A percentile compares a stretch with the other conserved stretches of the same genome.
Evolutionary conservation across 1,140 invertebrate genomes (phyloP).

Genomic region (Cydia pomonella): DNA sequence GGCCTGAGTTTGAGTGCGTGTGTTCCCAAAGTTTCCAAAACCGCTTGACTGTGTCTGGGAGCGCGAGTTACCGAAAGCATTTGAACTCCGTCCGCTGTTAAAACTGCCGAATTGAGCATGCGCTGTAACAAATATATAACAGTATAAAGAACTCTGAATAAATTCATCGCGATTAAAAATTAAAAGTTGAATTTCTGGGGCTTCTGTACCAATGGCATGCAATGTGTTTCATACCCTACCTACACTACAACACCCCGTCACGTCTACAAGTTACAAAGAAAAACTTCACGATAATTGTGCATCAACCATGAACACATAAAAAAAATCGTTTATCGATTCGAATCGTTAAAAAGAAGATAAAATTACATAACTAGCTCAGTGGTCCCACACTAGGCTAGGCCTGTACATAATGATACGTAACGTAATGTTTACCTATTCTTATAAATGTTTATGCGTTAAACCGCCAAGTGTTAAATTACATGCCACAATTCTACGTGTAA

Average conservation of each 20-base stretch:
- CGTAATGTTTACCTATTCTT: background rate
- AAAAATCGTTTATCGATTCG: too few relatives aligned
- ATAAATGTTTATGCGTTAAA: background rate
- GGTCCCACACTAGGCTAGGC: too few relatives aligned
- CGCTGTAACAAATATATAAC: slow-evolving; percentile 37
- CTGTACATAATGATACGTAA: background rate
- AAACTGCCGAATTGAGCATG: slow-evolving; percentile 46
- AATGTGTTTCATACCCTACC: background rate
- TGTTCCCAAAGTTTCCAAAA: slow-evolving; percentile 5
- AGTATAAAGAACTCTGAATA: background rate
- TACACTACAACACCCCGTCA: background rate
- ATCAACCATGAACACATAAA: too few relatives aligned
- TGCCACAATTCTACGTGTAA: background rate
- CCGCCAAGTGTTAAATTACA: slow-evolving; percentile 3
- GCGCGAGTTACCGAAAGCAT: slow-evolving; percentile 16
- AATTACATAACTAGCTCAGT: too few relatives aligned
- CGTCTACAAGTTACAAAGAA: background rate
- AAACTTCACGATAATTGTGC: background rate
- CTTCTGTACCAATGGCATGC: too few relatives aligned
- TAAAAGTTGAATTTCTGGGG: background rate
- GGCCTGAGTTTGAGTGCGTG: slow-evolving; percentile 2
- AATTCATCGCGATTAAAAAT: background rate
- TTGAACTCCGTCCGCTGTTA: slow-evolving; percentile 8
- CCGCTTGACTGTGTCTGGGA: background rate
- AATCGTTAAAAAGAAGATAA: too few relatives aligned